phyloP scores from a whole-genome alignment of 1,140 invertebrate species.

The Drosophila funebris region DNA sequence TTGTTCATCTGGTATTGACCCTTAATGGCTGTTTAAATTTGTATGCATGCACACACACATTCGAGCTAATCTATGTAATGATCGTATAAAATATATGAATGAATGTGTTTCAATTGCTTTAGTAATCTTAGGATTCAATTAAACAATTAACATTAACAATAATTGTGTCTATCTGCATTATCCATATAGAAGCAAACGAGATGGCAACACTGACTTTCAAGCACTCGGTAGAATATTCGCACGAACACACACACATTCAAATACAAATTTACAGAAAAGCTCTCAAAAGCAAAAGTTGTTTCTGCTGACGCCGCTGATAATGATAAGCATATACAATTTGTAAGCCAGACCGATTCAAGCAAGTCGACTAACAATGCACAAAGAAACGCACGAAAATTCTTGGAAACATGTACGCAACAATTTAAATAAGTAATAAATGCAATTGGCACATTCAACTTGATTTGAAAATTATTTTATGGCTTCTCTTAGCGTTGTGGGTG shows the following conservation, averaged over 20 bases:
- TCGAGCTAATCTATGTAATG: background rate
- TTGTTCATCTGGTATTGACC: background rate
- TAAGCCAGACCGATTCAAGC: background rate
- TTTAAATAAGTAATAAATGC: conserved; percentile 29
- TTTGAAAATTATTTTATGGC: conserved; percentile 41
- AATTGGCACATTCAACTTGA: conserved; percentile 31
- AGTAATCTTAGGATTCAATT: background rate
- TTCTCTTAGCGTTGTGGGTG: conserved; percentile 26
- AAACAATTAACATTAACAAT: background rate
- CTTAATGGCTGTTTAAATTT: conserved; percentile 2
- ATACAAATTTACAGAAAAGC: conserved; percentile 13
- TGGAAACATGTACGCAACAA: background rate
- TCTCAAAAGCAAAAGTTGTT: conserved; percentile 48
- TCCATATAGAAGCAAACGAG: conserved; percentile 27
- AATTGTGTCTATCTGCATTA: background rate
- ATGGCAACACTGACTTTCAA: conserved; percentile 32
- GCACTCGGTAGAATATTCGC: conserved; percentile 18
- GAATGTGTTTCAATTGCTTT: background rate
- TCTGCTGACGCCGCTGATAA: conserved; percentile 48
- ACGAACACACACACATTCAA: background rate
- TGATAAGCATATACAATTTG: conserved; percentile 45
- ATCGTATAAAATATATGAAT: background rate
- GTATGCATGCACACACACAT: background rate
- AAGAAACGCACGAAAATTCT: conserved; percentile 14
- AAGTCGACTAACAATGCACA: conserved; percentile 3